Evolutionary conservation across 1,140 invertebrate species (phyloP), one percentile per base, ranked within the genome.

Genomic region (Sycophaga agraensis): DNA sequence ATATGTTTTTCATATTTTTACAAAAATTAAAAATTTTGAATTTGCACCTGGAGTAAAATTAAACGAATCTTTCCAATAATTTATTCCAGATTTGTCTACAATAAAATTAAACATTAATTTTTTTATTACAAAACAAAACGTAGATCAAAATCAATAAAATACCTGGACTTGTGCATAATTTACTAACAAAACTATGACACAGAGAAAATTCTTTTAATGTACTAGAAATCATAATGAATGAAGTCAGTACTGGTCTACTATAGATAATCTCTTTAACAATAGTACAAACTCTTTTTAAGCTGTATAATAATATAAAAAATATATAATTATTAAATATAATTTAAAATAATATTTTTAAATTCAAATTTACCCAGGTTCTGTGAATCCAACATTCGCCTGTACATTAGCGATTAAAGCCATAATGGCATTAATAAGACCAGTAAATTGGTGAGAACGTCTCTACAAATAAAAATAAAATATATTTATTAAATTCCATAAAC

Each of bases 381-480:
- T 72, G 60, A 70, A 74, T 59, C 68, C 66, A 57, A 73, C 54
- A 50, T 60, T 68, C 43, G 57, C 67, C 19, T 78, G 71, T 1
- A 75, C 72, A 59, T 73, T 79, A 14, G 43, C 58, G 12, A 81
- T 45, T 24, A 72, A 57, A 53, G 69, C 65, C 28, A 66, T 28
- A 56, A 79, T 71, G 7, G 78, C 72, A 57, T 68, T 77, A 40
- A 81, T 66, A 37, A 80, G 66, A n/a, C 78, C 78, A 54, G 72
- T 73, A 59, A 80, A 81, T 50, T 81, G 78, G 70, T 80, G 73
- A 8, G 77, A 68, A 65, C 77, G 73, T 68, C 78, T 80, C 75
- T 78, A 50, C 31, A 73, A 74, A 45, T 9, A 57, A 54, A 48
- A 31, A 11, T 31, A 31, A 6, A 31, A 31, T n/a, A n/a, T n/a